Evolutionary conservation across 2,797 vertebrate species (phyloP), one percentile per base, ranked within the genome.

Genomic region (Gila robusta): DNA sequence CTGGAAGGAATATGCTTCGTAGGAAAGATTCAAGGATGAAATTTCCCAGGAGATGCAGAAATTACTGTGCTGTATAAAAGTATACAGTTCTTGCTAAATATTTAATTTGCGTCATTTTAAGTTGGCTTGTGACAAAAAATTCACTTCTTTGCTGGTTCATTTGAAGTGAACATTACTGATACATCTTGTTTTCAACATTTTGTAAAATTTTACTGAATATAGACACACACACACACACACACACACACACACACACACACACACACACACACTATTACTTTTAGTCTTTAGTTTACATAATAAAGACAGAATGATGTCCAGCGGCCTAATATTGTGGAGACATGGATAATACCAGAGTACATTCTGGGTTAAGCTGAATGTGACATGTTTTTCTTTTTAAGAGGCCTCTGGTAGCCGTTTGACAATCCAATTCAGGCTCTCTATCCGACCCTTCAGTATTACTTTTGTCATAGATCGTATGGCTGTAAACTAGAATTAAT

Each of bases 21-120:
- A 35, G 66, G 37, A 83, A 86, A 81, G 72, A 84, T 79, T 84
- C 56, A 82, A 71, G 85, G 35, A 82, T 76, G 86, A 84, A 80
- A 90, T 87, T 84, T 88, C 88, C 87, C 90, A 37, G 7, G 88
- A 88, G 90, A 83, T 23, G 28, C 32, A 23, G 62, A 59, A 39
- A 80, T 80, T 26, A 67, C 70, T 44, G 52, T 79, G 77, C 73
- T 37, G 87, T 67, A 73, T 23, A 26, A 79, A 85, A 82, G 79
- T 70, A 70, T 78, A 78, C 80, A 49, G 54, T 66, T 76, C 79
- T 72, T 71, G 47, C 84, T 78, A 86, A 82, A 82, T 82, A 70
- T 69, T 84, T 64, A 49, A 44, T 41, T 82, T 79, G 37, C 56
- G 39, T 81, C 69, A 49, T 49, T 49, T 85, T 79, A 72, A 37